Conservation (phyloP, 1,140 invertebrate genomes). For the Meloidogyne chitwoodi region DNA sequence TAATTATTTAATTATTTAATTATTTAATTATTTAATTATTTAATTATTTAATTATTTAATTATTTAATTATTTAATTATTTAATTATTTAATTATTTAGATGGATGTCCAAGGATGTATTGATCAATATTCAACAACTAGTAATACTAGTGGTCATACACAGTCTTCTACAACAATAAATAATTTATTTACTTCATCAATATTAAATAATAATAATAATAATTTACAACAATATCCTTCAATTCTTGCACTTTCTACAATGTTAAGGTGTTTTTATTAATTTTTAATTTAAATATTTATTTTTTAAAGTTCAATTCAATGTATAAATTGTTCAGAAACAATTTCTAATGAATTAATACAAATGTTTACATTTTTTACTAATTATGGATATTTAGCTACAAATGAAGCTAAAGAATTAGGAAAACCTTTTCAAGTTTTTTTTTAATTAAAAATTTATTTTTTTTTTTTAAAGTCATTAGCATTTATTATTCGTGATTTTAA, state of each 20-base stretch:
- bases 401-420: conserved; percentile 69
- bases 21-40: too few relatives aligned
- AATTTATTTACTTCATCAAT: conserved; percentile 68
- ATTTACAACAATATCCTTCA: conserved; percentile 67
- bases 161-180: conserved; percentile 62
- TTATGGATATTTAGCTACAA: conserved; percentile 87
- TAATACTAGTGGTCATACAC: background rate
- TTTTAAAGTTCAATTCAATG: conserved; percentile 65
- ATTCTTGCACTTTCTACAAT: conserved; percentile 68
- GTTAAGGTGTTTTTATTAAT: conserved; percentile 65
- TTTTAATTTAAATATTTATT: conserved; percentile 65
- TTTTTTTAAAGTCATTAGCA: conserved; percentile 36
- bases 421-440: conserved; percentile 74
- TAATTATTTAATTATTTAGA: conserved; percentile 62
- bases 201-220: background rate
- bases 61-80: too few relatives aligned
- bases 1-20: too few relatives aligned
- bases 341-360: conserved; percentile 65
- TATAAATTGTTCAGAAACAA: conserved; percentile 65
- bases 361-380: conserved; percentile 80
- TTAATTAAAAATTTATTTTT: background rate
- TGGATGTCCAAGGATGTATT: conserved; percentile 96
- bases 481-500: conserved; percentile 59
- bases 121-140: conserved; percentile 66
- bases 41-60: too few relatives aligned